phyloP scores from a whole-genome alignment of 2,888 invertebrate genomes.

The Lasius platythorax region DNA sequence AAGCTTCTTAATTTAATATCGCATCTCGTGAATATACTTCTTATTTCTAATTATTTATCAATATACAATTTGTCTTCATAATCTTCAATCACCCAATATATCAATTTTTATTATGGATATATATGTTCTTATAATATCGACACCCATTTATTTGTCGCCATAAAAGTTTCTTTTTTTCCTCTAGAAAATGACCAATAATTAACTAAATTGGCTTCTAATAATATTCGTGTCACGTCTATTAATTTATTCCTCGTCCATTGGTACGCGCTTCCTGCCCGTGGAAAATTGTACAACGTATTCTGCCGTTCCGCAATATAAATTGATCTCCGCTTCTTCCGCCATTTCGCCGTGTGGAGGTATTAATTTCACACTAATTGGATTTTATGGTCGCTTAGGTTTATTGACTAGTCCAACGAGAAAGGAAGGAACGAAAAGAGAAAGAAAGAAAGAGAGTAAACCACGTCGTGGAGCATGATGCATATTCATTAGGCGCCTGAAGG shows the following conservation, averaged over 20 bases:
- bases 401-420: slow-evolving; percentile 74
- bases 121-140: neutral
- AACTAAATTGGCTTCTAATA: slow-evolving; percentile 30
- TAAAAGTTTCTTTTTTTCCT: neutral
- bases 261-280: slow-evolving; percentile 32
- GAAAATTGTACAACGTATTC: slow-evolving; percentile 34
- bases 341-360: slow-evolving; percentile 74
- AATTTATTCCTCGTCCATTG: slow-evolving; percentile 37
- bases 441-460: slow-evolving; percentile 10
- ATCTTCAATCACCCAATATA: slow-evolving; percentile 21
- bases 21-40: neutral
- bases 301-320: slow-evolving; percentile 51
- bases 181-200: slow-evolving; percentile 9
- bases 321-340: slow-evolving; percentile 46
- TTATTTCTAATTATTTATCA: neutral
- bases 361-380: slow-evolving; percentile 84
- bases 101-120: slow-evolving; percentile 37
- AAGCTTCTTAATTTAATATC: slow-evolving; percentile 7
- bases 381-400: slow-evolving; percentile 84
- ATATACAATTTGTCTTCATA: neutral
- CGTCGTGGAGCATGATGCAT: slow-evolving; percentile 76
- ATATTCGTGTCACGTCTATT: slow-evolving; percentile 33
- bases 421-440: slow-evolving; percentile 17
- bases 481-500: slow-evolving; percentile 78
- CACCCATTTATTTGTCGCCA: slow-evolving; percentile 33